Evolutionary conservation across 1,140 invertebrate genomes (phyloP), one percentile per base, ranked within the genome.

Genomic region (Drosophila pallidifrons): DNA sequence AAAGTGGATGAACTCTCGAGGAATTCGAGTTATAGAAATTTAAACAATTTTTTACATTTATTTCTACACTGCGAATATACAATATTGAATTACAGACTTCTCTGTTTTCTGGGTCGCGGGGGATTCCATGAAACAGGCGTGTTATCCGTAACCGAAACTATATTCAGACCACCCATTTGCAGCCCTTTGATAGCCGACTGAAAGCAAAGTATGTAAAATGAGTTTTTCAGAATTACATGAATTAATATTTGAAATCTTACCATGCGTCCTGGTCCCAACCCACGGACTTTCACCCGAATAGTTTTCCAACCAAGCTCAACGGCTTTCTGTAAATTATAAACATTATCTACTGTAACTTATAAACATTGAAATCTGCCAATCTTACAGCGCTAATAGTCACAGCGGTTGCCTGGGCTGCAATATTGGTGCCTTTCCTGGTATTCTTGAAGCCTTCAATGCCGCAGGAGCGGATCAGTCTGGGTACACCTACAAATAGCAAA

Each of bases 361-460:
- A 6, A 15, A 41, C 20, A 25, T 25, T 20, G 6, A 8, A 52
- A 41, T 43, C 4, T 2, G 1, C 2, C n/a, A 16, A 16, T n/a
- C 81, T 82, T 73, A 92, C 91, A 5, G 70, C 58, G 60, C 91
- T 81, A 38, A 92, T 91, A 38, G 94, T 95, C 38, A 98, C 95
- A 15, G 96, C 98, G 58, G 98, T 97, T 38, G 98, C 96, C 93
- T 99, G 98, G 11, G 98, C 98, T 49, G 98, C 98, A 83, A 99
- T 96, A 92, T 98, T 99, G 6, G 98, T 99, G 69, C 98, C 98
- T 93, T 99, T 99, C 77, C 96, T 96, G 3, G 97, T 96, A 93
- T 99, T 97, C 93, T 98, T 99, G 90, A 98, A 99, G 25, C 98
- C 98, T 93, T 99, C 98, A 69, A 96, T 94, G 13, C 98, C 97